These are phyloP conservation scores for Drosophila carrolli DNA, from an alignment of 1,140 invertebrate genomes.

Conservation along the genomic window DNA sequence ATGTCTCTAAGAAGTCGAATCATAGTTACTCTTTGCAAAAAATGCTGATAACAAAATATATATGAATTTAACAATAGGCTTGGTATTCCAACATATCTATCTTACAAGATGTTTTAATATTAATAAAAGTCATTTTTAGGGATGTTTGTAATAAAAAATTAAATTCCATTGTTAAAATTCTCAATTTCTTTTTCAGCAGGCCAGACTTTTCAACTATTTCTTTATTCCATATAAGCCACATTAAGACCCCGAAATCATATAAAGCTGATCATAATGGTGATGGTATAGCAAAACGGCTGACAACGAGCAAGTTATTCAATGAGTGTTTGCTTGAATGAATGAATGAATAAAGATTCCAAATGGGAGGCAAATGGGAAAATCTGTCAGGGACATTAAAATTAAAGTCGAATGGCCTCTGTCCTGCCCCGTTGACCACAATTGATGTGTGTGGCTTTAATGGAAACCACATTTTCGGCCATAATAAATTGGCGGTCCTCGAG, in stretches of 20 bases:
- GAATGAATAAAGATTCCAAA: slow-evolving; percentile 49
- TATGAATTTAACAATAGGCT: too few relatives aligned
- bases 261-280: slow-evolving; percentile 70
- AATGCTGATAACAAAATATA: neutral
- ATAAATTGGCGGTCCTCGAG: slow-evolving; percentile 25
- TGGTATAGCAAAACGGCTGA: slow-evolving; percentile 19
- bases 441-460: slow-evolving; percentile 77
- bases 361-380: slow-evolving; percentile 12
- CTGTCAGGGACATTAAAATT: slow-evolving; percentile 57
- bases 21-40: slow-evolving; percentile 7
- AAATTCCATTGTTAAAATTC: too few relatives aligned
- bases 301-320: slow-evolving; percentile 12
- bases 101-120: too few relatives aligned
- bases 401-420: slow-evolving; percentile 57
- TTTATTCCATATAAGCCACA: too few relatives aligned
- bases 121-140: too few relatives aligned
- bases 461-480: slow-evolving; percentile 63
- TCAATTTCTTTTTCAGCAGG: too few relatives aligned
- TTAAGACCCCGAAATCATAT: slow-evolving; percentile 53
- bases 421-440: slow-evolving; percentile 35
- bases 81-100: too few relatives aligned
- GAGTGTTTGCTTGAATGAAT: slow-evolving; percentile 53
- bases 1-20: slow-evolving; percentile 12
- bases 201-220: too few relatives aligned
- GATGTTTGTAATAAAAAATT: too few relatives aligned